Evolutionary conservation across 2,888 invertebrate species (phyloP).

Genomic region (Amblyjoppa fuscipennis): DNA sequence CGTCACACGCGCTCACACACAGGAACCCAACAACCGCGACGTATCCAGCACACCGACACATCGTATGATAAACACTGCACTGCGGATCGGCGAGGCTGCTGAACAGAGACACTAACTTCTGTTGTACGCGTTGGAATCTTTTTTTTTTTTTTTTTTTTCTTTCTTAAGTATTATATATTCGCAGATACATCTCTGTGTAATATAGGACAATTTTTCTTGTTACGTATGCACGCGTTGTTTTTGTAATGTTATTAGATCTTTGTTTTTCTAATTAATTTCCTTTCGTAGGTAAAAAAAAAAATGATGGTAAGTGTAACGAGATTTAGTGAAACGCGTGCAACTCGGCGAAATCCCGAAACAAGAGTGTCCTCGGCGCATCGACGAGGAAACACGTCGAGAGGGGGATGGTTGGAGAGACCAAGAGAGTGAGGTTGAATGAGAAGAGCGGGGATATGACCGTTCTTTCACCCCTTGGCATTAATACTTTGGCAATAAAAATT

Average conservation of each 20-base stretch:
- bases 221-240: background rate
- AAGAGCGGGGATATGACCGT: slow-evolving; percentile 42
- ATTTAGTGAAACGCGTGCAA: slow-evolving; percentile 77
- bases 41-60: slow-evolving; percentile 34
- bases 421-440: slow-evolving; percentile 52
- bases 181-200: background rate
- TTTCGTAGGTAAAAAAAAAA: background rate
- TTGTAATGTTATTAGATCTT: background rate
- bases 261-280: background rate
- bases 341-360: slow-evolving; percentile 82
- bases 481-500: slow-evolving; percentile 78
- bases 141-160: background rate
- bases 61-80: slow-evolving; percentile 71
- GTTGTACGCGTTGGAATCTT: slow-evolving; percentile 11
- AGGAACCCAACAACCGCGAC: slow-evolving; percentile 7
- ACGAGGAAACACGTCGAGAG: slow-evolving; percentile 69
- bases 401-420: slow-evolving; percentile 15
- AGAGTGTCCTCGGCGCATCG: slow-evolving; percentile 81
- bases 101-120: background rate
- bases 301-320: slow-evolving; percentile 29
- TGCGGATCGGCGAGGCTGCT: slow-evolving; percentile 53
- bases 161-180: background rate
- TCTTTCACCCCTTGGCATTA: slow-evolving; percentile 68
- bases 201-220: background rate
- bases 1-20: slow-evolving; percentile 76